Conservation (phyloP, 2,797 vertebrate genomes). For the Leptoclinus maculatus region DNA sequence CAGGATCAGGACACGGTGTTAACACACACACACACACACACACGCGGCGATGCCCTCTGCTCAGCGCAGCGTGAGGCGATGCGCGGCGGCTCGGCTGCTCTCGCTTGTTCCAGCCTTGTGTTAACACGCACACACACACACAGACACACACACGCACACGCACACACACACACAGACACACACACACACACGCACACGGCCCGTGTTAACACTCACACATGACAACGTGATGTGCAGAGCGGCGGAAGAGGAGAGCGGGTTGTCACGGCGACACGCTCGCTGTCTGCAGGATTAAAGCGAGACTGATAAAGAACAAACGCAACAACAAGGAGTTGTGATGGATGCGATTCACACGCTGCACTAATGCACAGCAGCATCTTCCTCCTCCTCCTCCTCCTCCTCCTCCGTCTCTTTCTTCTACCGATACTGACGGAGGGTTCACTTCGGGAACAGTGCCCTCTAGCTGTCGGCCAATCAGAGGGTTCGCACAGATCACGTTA, state of each 20-base stretch:
- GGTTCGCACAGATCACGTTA: neutral
- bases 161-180: too few species aligned
- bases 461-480: neutral
- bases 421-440: neutral
- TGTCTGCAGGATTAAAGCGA: slow-evolving; percentile 44
- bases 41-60: neutral
- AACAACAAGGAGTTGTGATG: slow-evolving; percentile 4
- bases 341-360: neutral
- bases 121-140: too few species aligned
- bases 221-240: slow-evolving; percentile 57
- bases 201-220: slow-evolving; percentile 67
- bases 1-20: slow-evolving; percentile 52
- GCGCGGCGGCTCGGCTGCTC: slow-evolving; percentile 26
- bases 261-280: slow-evolving; percentile 46
- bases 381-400: too few species aligned
- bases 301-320: slow-evolving; percentile 31
- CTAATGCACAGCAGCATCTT: neutral
- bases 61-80: slow-evolving; percentile 44
- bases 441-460: slow-evolving; percentile 16
- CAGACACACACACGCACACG: too few species aligned
- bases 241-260: slow-evolving; percentile 50
- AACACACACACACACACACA: slow-evolving; percentile 26
- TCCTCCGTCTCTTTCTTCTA: neutral
- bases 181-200: too few species aligned
- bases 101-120: slow-evolving; percentile 22